Percentiles rank a stretch among this genome's conserved stretches.
These are phyloP conservation scores for Pseudonaja textilis DNA, from an alignment of 2,113 vertebrate species.

Conservation along the genomic window DNA sequence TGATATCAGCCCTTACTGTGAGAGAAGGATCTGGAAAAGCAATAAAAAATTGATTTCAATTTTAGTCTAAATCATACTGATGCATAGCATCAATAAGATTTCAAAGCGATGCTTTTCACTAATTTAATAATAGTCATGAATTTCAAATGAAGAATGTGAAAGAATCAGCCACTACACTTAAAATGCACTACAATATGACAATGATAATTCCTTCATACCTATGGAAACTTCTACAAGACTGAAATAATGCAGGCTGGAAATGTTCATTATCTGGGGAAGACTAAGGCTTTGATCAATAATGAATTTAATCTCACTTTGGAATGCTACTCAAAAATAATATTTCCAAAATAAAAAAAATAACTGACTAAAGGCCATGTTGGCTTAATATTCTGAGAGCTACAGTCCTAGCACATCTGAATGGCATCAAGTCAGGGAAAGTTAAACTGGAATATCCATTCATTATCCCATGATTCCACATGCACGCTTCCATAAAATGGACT, in stretches of 20 bases:
- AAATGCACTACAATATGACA: not conserved
- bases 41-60: not conserved
- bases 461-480: not conserved
- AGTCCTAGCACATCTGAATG: not conserved
- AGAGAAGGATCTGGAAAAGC: constrained; percentile 84
- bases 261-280: not conserved
- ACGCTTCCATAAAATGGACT: not conserved
- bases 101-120: constrained; percentile 4
- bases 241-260: not conserved
- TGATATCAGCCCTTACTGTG: constrained; percentile 89
- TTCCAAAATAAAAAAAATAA: not conserved
- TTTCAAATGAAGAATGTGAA: not conserved
- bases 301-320: not conserved
- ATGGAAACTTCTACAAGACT: not conserved
- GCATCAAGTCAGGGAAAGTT: not conserved
- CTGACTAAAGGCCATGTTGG: not conserved
- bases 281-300: not conserved
- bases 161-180: not conserved
- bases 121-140: not conserved
- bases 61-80: not conserved
- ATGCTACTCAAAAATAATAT: not conserved
- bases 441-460: not conserved
- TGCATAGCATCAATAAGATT: not conserved
- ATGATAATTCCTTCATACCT: not conserved
- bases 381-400: not conserved